Base-by-base conservation (phyloP, 2,888 invertebrate species). In the Cotesia congregata region DNA sequence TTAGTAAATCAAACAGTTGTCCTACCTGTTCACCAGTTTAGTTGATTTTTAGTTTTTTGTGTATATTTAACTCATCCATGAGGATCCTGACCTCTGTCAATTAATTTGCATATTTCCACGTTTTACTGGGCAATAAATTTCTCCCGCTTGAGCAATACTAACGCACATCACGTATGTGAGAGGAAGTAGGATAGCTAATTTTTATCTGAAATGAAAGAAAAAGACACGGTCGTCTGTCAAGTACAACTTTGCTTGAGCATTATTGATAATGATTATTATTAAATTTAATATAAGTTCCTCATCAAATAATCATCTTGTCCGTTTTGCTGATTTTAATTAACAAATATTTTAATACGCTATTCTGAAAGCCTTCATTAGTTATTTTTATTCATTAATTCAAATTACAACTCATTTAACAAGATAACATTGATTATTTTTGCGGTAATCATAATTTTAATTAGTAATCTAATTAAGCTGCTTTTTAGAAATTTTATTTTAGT, bases 111-210 rank as follows among this genome's bases (percentile, higher is more conserved):
- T 87, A 86, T 86, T 86, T 86, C 83, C 84, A 83, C 83, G 86
- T 82, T 87, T 87, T 86, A 87, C 83, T 86, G 84, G 84, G 82
- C 83, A 86, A 86, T 88, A 87, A 87, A 88, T 88, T 86, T 82
- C 83, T 83, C 83, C 82, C 85, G 85, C 85, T 87, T 85, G 83
- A 85, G 86, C 85, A 88, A 88, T 88, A 86, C 83, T 81, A 82
- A 82, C 83, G 82, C 80, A 69, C 83, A 82, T 83, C 81, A 80
- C 81, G 83, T 76, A 79, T 82, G 77, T 76, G 81, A 79, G 76
- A 72, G 77, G 12, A 50, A 50, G 50, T 12, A 50, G 50, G 50
- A 50, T 50, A 79, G 80, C 64, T 72, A 77, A 40, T 41, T 60
- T 40, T 38, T 39, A 60, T 40, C 68, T 73, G 72, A 77, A 77